phyloP scores from a whole-genome alignment of 2,113 vertebrate species.

The Rhabdornis inornatus region DNA sequence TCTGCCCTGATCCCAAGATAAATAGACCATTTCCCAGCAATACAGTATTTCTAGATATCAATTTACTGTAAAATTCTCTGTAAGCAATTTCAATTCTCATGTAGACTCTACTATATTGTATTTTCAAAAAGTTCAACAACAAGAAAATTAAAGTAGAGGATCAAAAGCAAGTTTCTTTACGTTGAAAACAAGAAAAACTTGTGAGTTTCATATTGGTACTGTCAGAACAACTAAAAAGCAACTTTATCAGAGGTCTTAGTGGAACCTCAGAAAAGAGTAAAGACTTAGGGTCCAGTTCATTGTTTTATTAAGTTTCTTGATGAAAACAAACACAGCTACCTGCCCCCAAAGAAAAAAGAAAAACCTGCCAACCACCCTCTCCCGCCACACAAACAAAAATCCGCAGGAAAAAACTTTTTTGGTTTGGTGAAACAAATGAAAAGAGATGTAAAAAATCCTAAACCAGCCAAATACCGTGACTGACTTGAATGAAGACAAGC shows the following conservation, averaged over 20 bases:
- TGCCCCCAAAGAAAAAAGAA: background rate
- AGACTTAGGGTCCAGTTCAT: background rate
- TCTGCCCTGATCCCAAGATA: slow-evolving; percentile 14
- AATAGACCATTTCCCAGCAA: slow-evolving; percentile 23
- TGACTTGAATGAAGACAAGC: background rate
- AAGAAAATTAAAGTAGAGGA: slow-evolving; percentile 36
- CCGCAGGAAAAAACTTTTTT: background rate
- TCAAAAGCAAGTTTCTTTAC: background rate
- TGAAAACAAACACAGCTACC: background rate
- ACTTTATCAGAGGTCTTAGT: background rate
- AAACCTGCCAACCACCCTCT: rapidly evolving
- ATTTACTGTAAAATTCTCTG: slow-evolving; percentile 52
- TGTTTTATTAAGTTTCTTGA: background rate
- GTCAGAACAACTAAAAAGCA: background rate
- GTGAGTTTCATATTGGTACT: background rate
- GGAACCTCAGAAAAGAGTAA: background rate
- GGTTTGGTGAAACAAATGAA: background rate
- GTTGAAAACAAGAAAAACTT: background rate
- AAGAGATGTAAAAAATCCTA: background rate
- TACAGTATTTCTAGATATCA: background rate
- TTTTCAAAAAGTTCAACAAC: slow-evolving; percentile 23
- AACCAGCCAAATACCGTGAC: background rate
- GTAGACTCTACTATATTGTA: slow-evolving; percentile 4
- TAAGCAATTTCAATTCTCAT: slow-evolving; percentile 39
- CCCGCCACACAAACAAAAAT: background rate